These are phyloP conservation scores for Drosophila navojoa DNA, from an alignment of 1,140 invertebrate species.

Conservation along the genomic window DNA sequence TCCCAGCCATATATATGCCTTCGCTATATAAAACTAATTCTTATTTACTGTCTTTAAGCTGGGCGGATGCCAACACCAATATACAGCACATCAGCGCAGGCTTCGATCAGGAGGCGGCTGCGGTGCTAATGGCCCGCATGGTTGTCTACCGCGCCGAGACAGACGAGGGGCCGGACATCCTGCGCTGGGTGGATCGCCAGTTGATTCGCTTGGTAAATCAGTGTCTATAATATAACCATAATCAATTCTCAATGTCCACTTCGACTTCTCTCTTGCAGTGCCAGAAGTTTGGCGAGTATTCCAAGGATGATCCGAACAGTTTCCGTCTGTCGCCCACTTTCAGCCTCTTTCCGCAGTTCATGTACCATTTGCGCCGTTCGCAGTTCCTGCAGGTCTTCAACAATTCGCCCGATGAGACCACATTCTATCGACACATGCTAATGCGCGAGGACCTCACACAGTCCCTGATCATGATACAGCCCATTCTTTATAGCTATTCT, in stretches of 20 bases:
- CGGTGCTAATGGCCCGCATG: conserved; percentile 98
- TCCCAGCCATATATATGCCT: too few species aligned
- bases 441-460: conserved; percentile 98
- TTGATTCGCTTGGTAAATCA: conserved; percentile 94
- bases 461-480: conserved; percentile 99
- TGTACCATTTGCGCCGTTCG: conserved; percentile 99
- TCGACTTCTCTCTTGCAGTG: conserved; percentile 88
- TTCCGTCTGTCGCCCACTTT: conserved; percentile 98
- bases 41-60: conserved; percentile 84
- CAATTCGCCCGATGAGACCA: conserved; percentile 99
- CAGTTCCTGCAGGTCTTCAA: conserved; percentile 99
- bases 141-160: conserved; percentile 98
- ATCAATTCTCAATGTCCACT: not conserved
- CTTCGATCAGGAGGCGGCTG: conserved; percentile 98
- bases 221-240: not conserved
- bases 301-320: conserved; percentile 98
- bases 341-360: conserved; percentile 99
- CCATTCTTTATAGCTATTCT: conserved; percentile 98
- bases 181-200: conserved; percentile 99
- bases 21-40: not conserved
- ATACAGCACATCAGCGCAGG: conserved; percentile 94
- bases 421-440: conserved; percentile 98
- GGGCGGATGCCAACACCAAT: conserved; percentile 92
- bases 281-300: conserved; percentile 99
- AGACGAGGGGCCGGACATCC: conserved; percentile 97